phyloP scores from a whole-genome alignment of 2,888 invertebrate genomes.

The Euclidia mi region DNA sequence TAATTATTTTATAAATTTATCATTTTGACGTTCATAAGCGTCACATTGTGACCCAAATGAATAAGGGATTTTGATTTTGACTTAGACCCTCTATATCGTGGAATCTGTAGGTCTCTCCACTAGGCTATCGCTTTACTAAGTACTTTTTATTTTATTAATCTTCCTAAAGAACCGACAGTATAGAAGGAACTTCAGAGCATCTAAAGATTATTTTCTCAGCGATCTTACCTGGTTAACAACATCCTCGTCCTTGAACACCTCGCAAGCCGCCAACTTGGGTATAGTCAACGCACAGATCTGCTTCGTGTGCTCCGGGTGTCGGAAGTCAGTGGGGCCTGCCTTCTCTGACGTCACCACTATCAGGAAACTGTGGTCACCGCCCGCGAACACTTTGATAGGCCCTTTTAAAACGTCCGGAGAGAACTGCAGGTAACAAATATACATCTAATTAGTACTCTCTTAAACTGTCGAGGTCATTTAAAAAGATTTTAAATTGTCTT shows the following conservation, averaged over 20 bases:
- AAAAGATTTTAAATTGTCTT: too few relatives aligned
- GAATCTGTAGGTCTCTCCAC: too few relatives aligned
- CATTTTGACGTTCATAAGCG: too few relatives aligned
- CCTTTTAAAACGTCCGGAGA: constrained; percentile 76
- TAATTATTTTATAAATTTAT: too few relatives aligned
- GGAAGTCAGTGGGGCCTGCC: constrained; percentile 91
- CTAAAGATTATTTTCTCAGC: too few relatives aligned
- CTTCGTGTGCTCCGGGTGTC: constrained; percentile 87
- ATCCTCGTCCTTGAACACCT: constrained; percentile 90
- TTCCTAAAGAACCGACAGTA: too few relatives aligned
- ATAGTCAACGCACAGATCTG: constrained; percentile 92
- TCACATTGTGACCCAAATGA: too few relatives aligned
- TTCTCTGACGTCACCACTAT: constrained; percentile 89
- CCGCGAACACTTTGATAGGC: constrained; percentile 92
- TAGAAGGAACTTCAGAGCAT: too few relatives aligned
- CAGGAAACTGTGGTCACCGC: constrained; percentile 97
- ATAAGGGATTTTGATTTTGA: too few relatives aligned
- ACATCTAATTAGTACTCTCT: neutral
- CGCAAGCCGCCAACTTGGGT: constrained; percentile 90
- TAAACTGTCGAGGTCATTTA: neutral
- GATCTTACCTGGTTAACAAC: constrained; percentile 91
- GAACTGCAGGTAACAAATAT: constrained; percentile 70
- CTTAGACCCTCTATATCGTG: too few relatives aligned
- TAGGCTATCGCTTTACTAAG: too few relatives aligned
- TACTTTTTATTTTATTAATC: too few relatives aligned